Percentiles rank a stretch among this genome's conserved stretches.
These are phyloP conservation scores for Leuctra nigra DNA, from an alignment of 2,888 invertebrate genomes.

Conservation along the genomic window DNA sequence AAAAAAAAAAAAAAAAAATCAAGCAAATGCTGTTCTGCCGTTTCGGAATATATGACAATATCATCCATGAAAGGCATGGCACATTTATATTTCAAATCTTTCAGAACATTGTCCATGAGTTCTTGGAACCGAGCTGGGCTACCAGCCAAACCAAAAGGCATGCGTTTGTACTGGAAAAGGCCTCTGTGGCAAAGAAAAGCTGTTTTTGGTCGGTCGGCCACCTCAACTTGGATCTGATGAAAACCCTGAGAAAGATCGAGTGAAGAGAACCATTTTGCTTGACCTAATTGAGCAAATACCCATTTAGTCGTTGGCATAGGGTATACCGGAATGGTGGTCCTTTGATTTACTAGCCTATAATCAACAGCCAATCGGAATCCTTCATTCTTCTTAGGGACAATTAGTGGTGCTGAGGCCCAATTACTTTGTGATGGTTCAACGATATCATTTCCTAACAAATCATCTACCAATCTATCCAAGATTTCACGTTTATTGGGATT, in stretches of 20 bases:
- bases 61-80: not conserved
- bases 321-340: not conserved
- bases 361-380: conserved; percentile 1
- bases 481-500: conserved; percentile 23
- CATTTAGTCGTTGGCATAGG: not conserved
- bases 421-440: conserved; percentile 25
- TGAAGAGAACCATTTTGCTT: not conserved
- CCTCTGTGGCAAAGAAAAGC: not conserved
- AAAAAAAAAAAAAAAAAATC: too few species aligned
- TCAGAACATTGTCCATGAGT: conserved; percentile 8
- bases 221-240: not conserved
- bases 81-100: not conserved
- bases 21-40: too few species aligned
- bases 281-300: not conserved
- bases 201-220: not conserved
- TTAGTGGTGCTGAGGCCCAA: conserved; percentile 23
- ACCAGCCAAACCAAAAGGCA: not conserved
- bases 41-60: conserved; percentile 13
- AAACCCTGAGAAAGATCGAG: not conserved
- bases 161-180: not conserved
- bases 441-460: conserved; percentile 24
- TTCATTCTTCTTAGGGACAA: conserved; percentile 9
- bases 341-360: not conserved
- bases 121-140: not conserved
- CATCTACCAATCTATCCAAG: conserved; percentile 25